A percentile compares a stretch with the other conserved stretches of the same genome.
Conservation (phyloP, 2,113 vertebrate species). For the Ameiurus melas region DNA sequence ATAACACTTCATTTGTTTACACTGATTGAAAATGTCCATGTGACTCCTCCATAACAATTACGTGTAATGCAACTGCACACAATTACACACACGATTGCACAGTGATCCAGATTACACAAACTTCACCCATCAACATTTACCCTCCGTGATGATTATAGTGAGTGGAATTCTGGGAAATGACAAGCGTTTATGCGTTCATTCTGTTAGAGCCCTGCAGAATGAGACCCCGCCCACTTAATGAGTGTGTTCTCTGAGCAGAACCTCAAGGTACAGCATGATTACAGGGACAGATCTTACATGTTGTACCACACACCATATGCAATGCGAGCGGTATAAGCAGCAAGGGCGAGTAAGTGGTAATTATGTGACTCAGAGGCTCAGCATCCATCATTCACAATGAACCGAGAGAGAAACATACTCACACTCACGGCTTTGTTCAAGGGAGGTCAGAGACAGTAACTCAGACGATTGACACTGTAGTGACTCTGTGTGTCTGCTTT, state of each 20-base stretch:
- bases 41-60: not conserved
- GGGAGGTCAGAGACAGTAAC: not conserved
- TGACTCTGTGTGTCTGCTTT: not conserved
- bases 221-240: not conserved
- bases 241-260: not conserved
- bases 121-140: not conserved
- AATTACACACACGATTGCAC: not conserved
- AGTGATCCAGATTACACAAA: not conserved
- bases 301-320: not conserved
- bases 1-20: no score
- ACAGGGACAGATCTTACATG: not conserved
- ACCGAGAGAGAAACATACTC: not conserved
- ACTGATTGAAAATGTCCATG: no score
- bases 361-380: conserved; percentile 19
- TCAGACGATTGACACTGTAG: not conserved
- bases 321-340: not conserved
- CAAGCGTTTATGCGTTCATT: not conserved
- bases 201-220: not conserved
- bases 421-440: not conserved
- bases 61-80: not conserved
- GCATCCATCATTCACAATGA: not conserved
- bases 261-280: not conserved
- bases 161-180: not conserved
- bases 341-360: not conserved
- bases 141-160: not conserved